Conservation (phyloP, 2,797 vertebrate species). For the Menidia menidia region DNA sequence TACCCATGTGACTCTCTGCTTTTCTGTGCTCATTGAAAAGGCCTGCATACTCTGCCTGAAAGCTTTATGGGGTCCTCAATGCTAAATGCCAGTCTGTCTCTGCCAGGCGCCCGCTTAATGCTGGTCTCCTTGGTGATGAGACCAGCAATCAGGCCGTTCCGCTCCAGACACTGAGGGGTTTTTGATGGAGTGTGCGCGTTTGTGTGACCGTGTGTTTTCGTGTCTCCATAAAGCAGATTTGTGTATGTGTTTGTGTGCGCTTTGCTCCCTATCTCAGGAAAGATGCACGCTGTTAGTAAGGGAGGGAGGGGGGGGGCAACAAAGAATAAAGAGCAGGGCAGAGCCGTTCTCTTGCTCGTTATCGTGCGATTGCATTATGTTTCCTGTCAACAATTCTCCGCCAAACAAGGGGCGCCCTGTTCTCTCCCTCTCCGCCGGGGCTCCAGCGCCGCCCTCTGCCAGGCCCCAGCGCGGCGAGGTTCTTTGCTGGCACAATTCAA, state of each 20-base stretch:
- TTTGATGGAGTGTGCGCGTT: slow-evolving; percentile 41
- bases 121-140: slow-evolving; percentile 81
- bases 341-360: slow-evolving; percentile 69
- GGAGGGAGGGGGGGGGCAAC: not conserved
- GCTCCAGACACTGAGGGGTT: slow-evolving; percentile 70
- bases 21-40: slow-evolving; percentile 52
- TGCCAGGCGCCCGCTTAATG: slow-evolving; percentile 75
- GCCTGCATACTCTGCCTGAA: slow-evolving; percentile 58
- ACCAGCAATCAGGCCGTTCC: slow-evolving; percentile 63
- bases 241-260: slow-evolving; percentile 28
- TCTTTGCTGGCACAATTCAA: slow-evolving; percentile 62
- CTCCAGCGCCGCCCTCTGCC: slow-evolving; percentile 46
- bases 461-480: slow-evolving; percentile 59
- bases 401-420: slow-evolving; percentile 84
- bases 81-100: slow-evolving; percentile 77
- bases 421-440: slow-evolving; percentile 64
- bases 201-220: slow-evolving; percentile 44
- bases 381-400: slow-evolving; percentile 70
- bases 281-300: slow-evolving; percentile 32
- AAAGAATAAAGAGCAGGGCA: slow-evolving; percentile 17
- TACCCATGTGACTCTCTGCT: slow-evolving; percentile 40
- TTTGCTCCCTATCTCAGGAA: slow-evolving; percentile 17
- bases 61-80: slow-evolving; percentile 76
- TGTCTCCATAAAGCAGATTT: slow-evolving; percentile 45
- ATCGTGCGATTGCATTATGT: slow-evolving; percentile 83